These are phyloP conservation scores for Leptonema lineaticorne DNA, from an alignment of 1,140 invertebrate species.

Conservation along the genomic window DNA sequence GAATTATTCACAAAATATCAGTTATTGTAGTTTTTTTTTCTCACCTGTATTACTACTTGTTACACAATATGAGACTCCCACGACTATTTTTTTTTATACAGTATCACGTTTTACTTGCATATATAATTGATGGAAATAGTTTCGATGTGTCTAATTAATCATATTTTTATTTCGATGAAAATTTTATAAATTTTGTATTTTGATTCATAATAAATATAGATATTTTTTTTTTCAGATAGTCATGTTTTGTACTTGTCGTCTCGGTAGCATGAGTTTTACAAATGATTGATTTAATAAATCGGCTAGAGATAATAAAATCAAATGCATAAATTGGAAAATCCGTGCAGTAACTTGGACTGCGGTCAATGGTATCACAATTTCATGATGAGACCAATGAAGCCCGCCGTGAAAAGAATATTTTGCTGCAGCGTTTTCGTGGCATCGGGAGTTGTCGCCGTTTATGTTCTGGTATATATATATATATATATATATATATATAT, in stretches of 20 bases:
- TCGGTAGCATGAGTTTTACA: no score
- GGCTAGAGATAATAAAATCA: not conserved
- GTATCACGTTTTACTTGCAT: not conserved
- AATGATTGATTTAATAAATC: not conserved
- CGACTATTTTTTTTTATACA: not conserved
- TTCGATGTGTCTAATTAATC: no score
- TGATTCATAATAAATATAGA: no score
- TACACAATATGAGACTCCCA: slow-evolving; percentile 10
- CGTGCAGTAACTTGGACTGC: slow-evolving; percentile 2
- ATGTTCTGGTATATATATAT: slow-evolving; percentile 50
- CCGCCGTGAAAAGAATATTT: slow-evolving; percentile 53
- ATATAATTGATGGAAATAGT: no score
- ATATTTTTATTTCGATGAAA: no score
- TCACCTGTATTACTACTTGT: not conserved
- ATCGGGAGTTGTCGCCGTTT: slow-evolving; percentile 55
- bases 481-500: no score
- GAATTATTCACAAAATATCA: not conserved
- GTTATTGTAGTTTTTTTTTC: slow-evolving; percentile 4
- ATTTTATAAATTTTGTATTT: no score
- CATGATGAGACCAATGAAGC: slow-evolving; percentile 47
- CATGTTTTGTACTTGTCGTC: no score
- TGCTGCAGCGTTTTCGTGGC: slow-evolving; percentile 57
- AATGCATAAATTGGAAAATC: slow-evolving; percentile 8
- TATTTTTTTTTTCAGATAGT: no score
- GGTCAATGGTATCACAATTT: slow-evolving; percentile 16